Evolutionary conservation across 2,888 invertebrate species (phyloP).

Genomic region (Drosophila ustulata): DNA sequence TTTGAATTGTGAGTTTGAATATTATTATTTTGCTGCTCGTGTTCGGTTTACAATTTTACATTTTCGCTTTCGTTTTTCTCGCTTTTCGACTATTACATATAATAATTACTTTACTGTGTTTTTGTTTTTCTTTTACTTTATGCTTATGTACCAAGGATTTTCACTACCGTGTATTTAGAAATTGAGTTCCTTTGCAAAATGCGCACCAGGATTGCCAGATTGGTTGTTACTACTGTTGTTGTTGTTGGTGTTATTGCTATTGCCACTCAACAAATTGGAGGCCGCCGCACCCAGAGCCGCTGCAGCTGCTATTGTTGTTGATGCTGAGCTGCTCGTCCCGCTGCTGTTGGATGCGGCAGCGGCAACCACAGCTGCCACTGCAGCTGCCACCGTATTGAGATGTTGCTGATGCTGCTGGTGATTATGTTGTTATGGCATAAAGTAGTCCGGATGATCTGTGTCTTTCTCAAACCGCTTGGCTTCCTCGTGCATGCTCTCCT

Average conservation of each 20-base stretch:
- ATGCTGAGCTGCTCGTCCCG: conserved; percentile 46
- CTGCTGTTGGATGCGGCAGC: conserved; percentile 67
- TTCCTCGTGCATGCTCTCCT: conserved; percentile 99
- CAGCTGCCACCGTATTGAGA: conserved; percentile 73
- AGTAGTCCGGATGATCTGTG: conserved; percentile 98
- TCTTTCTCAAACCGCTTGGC: conserved; percentile 99
- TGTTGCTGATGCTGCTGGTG: conserved; percentile 71
- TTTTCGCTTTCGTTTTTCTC: conserved; percentile 29
- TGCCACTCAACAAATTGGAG: conserved; percentile 65
- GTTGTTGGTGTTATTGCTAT: conserved; percentile 34
- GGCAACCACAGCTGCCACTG: conserved; percentile 74
- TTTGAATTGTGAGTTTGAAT: conserved; percentile 49
- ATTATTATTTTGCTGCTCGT: conserved; percentile 49
- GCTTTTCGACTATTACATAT: conserved; percentile 62
- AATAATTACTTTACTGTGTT: conserved; percentile 42
- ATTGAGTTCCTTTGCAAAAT: conserved; percentile 83
- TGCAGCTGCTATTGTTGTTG: conserved; percentile 64
- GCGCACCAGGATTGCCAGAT: conserved; percentile 65
- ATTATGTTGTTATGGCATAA: conserved; percentile 92
- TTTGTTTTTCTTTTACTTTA: conserved; percentile 41
- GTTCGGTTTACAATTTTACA: conserved; percentile 54
- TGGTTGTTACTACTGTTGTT: conserved; percentile 48
- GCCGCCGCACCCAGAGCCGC: conserved; percentile 68
- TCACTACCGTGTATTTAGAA: conserved; percentile 77
- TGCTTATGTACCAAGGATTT: conserved; percentile 79